Percentiles rank a stretch among this genome's conserved stretches.
Conservation (phyloP, 1,140 invertebrate species). For the Drosophila sechellia region DNA sequence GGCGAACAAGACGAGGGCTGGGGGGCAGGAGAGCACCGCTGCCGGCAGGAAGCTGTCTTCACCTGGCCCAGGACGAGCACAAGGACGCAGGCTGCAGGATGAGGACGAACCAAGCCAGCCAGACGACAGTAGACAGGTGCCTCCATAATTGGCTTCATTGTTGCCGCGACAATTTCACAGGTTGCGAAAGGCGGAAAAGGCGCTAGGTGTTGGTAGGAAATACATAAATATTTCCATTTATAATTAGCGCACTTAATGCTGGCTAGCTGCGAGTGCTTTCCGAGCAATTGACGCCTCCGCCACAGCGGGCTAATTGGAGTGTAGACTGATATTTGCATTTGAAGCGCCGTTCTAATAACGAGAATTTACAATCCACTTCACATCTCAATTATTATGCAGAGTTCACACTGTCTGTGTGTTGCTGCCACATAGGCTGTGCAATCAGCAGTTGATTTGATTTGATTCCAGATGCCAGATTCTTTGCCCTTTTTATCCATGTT, state of each 20-base stretch:
- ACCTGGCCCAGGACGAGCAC: slow-evolving; percentile 27
- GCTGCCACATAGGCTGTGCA: slow-evolving; percentile 7
- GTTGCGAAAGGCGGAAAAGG: slow-evolving; percentile 1
- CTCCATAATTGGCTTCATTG: slow-evolving; percentile 73
- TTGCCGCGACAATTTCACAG: slow-evolving; percentile 64
- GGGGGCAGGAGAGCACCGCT: slow-evolving; percentile 12
- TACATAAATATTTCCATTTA: slow-evolving; percentile 68
- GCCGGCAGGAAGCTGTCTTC: slow-evolving; percentile 55
- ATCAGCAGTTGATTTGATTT: slow-evolving; percentile 49
- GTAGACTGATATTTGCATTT: slow-evolving; percentile 46
- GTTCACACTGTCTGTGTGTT: neutral
- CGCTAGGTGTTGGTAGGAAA: slow-evolving; percentile 16
- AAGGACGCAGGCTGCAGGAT: slow-evolving; percentile 5
- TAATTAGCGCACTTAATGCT: slow-evolving; percentile 62
- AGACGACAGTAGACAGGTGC: slow-evolving; percentile 19
- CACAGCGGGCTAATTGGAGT: slow-evolving; percentile 33
- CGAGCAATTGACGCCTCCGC: slow-evolving; percentile 35
- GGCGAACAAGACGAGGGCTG: slow-evolving; percentile 3
- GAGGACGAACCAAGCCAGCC: slow-evolving; percentile 1
- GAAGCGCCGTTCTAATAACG: slow-evolving; percentile 55
- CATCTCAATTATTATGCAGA: slow-evolving; percentile 45
- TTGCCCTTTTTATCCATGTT: slow-evolving; percentile 11
- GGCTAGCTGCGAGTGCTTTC: slow-evolving; percentile 20
- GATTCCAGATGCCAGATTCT: slow-evolving; percentile 16
- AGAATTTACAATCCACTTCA: slow-evolving; percentile 42